Base-by-base conservation (phyloP, 2,113 vertebrate species). In the Colaptes auratus region DNA sequence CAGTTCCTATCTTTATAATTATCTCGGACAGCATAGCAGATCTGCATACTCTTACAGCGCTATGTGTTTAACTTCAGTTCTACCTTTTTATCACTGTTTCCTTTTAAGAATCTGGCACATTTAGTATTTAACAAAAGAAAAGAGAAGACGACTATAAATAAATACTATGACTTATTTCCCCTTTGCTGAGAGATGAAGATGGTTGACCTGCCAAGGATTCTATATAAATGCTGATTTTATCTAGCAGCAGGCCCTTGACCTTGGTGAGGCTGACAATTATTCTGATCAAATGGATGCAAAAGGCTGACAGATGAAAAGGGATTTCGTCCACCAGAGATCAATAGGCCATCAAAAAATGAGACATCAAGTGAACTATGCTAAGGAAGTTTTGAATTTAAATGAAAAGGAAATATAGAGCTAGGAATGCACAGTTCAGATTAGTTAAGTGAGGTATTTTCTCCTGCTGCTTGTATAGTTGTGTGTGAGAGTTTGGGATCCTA, bases 161-260 rank as follows among this genome's bases (percentile, higher is more conserved):
- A 94, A 82, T 84, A 79, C 89, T 82, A 69, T 15, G 66, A 93
- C 88, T 95, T 97, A 88, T 82, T 94, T 94, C 67, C 66, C 72
- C 85, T 93, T 91, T 97, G 72, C 84, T 95, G 93, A 95, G 91
- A 95, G 76, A 91, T 83, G 90, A 95, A 96, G 78, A 92, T 90
- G 80, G 74, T 96, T 92, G 88, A 91, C 93, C 73, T 93, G 60
- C 35, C 70, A 82, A 82, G 74, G 60, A 86, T 93, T 94, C 80
- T 82, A 74, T 96, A 96, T 89, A 96, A 93, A 96, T 91, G 93
- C 48, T 91, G 89, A 95, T 96, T 94, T 93, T 93, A 93, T 94
- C 93, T 94, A 91, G 67, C 93, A 93, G 78, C 70, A 95, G 82
- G 71, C 75, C 75, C 70, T 77, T 72, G 72, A 86, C 84, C 90